A percentile compares a stretch with the other conserved stretches of the same genome.
Evolutionary conservation across 2,113 vertebrate genomes (phyloP).

Genomic region (Halcyon malimbica): DNA sequence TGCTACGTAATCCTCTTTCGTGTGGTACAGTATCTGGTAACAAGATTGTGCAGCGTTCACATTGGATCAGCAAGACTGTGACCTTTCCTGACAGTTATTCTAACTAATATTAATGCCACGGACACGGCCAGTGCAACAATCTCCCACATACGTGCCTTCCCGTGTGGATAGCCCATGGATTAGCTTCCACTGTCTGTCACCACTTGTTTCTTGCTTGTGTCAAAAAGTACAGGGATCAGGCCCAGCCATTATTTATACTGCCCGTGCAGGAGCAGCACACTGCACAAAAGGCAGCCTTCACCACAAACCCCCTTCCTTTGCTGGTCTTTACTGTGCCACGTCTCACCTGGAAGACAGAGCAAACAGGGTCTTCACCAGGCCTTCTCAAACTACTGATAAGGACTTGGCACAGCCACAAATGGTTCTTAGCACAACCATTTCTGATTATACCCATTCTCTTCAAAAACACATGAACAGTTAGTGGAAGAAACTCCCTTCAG

Average conservation of each 20-base stretch:
- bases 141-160: not conserved
- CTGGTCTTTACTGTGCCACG: not conserved
- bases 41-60: conserved; percentile 25
- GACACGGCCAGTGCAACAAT: not conserved
- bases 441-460: not conserved
- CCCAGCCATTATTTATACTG: not conserved
- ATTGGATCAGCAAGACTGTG: conserved; percentile 59
- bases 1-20: conserved; percentile 51
- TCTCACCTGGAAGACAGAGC: no score
- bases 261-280: not conserved
- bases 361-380: not conserved
- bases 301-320: rapidly evolving
- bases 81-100: conserved; percentile 49
- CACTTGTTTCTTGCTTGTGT: not conserved
- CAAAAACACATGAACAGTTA: not conserved
- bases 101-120: not conserved
- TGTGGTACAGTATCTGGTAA: conserved; percentile 24
- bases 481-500: not conserved
- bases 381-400: not conserved
- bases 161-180: rapidly evolving
- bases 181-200: not conserved
- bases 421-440: not conserved
- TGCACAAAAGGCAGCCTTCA: not conserved
- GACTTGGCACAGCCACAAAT: no score
- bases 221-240: rapidly evolving